Base-by-base conservation (phyloP, 2,888 invertebrate genomes). In the Chorisops tibialis region DNA sequence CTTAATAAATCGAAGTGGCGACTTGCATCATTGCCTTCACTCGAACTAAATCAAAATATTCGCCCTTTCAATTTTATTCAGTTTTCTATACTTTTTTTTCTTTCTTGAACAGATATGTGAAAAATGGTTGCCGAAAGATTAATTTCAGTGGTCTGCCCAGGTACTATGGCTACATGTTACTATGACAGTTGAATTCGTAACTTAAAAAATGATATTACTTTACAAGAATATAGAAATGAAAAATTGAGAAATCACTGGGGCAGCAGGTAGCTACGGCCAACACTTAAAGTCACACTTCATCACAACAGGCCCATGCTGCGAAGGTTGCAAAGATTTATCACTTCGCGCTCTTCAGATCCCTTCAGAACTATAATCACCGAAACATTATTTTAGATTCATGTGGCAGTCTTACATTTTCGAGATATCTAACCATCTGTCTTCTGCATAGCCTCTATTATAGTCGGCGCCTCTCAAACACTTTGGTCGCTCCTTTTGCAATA, bases 1-100 rank as follows among this genome's bases (percentile, higher is more conserved):
- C 21, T 22, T 54, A 54, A 59, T 59, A 59, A 59, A 48, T 48
- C 38, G 48, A 37, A 59, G 59, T 59, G 49, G 21, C 59, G 59
- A 59, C 45, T 59, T 49, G 59, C 49, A 59, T 49, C 19, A 59
- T 47, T 58, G 41, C 54, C 11, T 14, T 22, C 22, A 14, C n/a
- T 54, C 41, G 41, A 54, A 54, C 54, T 54, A 54, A 54, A 54
- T 41, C 54, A 39, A 41, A 41, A 54, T 35, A 54, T 54, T 39
- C 12, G 39, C 22, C 54, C 52, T 19, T 14, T 38, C 38, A n/a
- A 39, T 22, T 24, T 18, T 39, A 35, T 24, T 38, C 21, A 3
- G 24, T n/a, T n/a, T n/a, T n/a, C n/a, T n/a, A 41, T 54, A 54
- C 4, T 24, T 54, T 54, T 18, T 14, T 16, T 11, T 54, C 21